Evolutionary conservation across 2,113 vertebrate genomes (phyloP).

Genomic region (Gnathonemus longibarbis): DNA sequence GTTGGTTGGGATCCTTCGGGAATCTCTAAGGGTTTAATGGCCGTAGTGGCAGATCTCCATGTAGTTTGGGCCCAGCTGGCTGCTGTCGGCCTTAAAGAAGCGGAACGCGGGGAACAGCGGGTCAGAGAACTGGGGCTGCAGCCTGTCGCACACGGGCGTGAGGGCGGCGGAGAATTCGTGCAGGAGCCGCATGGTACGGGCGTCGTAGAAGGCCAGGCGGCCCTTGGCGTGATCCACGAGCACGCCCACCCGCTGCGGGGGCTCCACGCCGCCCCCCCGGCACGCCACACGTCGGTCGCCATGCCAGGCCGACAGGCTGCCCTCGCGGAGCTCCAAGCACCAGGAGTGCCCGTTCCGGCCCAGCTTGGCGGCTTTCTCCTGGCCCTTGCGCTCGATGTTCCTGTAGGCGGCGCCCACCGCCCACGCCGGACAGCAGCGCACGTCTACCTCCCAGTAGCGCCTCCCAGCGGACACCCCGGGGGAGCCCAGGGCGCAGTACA

Average conservation of each 20-base stretch:
- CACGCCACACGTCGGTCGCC: slow-evolving; percentile 51
- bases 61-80: slow-evolving; percentile 43
- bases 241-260: slow-evolving; percentile 45
- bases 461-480: slow-evolving; percentile 34
- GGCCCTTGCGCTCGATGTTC: slow-evolving; percentile 53
- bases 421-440: slow-evolving; percentile 55
- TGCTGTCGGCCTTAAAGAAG: slow-evolving; percentile 46
- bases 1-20: background rate
- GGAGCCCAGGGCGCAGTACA: slow-evolving; percentile 54
- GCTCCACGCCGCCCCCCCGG: slow-evolving; percentile 21
- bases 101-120: slow-evolving; percentile 54
- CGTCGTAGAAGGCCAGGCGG: slow-evolving; percentile 55
- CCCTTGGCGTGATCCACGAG: slow-evolving; percentile 56
- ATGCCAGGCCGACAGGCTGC: slow-evolving; percentile 53
- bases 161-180: slow-evolving; percentile 54
- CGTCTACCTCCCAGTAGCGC: slow-evolving; percentile 60
- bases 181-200: slow-evolving; percentile 48
- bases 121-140: slow-evolving; percentile 59
- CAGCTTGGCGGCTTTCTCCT: slow-evolving; percentile 53
- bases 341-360: slow-evolving; percentile 63
- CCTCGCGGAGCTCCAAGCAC: slow-evolving; percentile 55
- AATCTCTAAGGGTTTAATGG: background rate
- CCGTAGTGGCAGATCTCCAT: slow-evolving; percentile 46
- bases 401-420: slow-evolving; percentile 56
- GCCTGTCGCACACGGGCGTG: slow-evolving; percentile 50